Percentiles rank a stretch among this genome's conserved stretches.
phyloP scores from a whole-genome alignment of 1,140 invertebrate genomes.

The Dermatophagoides farinae region DNA sequence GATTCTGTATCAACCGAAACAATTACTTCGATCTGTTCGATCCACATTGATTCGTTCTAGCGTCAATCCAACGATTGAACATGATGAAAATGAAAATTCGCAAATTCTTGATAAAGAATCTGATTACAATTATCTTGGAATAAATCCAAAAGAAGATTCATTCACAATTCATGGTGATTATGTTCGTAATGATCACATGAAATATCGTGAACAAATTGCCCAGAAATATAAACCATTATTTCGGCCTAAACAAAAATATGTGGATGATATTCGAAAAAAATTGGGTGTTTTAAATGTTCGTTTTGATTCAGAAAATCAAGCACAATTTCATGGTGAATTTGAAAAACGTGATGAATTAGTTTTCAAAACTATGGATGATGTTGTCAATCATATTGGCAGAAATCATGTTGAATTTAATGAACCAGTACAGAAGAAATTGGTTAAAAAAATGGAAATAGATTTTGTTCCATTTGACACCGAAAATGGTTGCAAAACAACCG shows the following conservation, averaged over 20 bases:
- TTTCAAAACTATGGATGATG: neutral
- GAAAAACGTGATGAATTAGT: neutral
- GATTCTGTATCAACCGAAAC: too few relatives aligned
- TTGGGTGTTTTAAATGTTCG: slow-evolving; percentile 14
- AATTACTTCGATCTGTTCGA: too few relatives aligned
- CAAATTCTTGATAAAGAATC: neutral
- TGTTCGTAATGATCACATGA: neutral
- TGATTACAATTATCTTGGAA: neutral
- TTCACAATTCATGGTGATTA: neutral
- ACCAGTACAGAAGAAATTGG: neutral
- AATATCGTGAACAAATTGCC: neutral
- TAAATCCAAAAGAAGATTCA: neutral
- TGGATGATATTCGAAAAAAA: neutral
- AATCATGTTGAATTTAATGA: neutral
- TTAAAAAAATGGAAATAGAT: neutral
- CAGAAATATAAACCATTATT: neutral
- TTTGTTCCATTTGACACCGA: slow-evolving; percentile 3
- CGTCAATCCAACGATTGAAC: too few relatives aligned
- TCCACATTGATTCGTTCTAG: too few relatives aligned
- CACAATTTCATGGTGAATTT: slow-evolving; percentile 14
- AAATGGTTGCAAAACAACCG: neutral
- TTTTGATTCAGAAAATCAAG: slow-evolving; percentile 15
- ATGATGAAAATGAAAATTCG: neutral
- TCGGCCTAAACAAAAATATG: neutral
- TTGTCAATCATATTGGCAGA: neutral